Percentiles rank a stretch among this genome's conserved stretches.
These are phyloP conservation scores for Amphimallon solstitiale DNA, from an alignment of 2,888 invertebrate species.

Conservation along the genomic window DNA sequence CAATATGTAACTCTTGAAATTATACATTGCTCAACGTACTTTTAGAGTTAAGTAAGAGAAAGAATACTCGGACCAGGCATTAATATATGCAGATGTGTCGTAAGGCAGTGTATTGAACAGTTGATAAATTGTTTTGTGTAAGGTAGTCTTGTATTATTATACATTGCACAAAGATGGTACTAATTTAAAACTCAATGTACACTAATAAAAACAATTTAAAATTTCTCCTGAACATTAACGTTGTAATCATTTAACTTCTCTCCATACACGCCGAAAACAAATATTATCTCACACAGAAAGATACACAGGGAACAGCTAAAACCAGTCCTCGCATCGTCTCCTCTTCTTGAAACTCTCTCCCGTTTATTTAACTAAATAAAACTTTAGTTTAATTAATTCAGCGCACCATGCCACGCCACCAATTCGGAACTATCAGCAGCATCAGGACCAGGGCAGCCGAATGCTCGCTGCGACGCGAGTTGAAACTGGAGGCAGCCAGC, in stretches of 20 bases:
- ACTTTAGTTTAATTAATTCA: constrained; percentile 33
- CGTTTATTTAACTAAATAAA: constrained; percentile 29
- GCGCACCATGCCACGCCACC: constrained; percentile 1
- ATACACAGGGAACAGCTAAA: constrained; percentile 22
- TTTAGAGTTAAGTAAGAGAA: too few species aligned
- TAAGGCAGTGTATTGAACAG: too few species aligned
- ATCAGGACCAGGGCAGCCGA: too few species aligned
- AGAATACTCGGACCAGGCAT: too few species aligned
- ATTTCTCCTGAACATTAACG: constrained; percentile 8
- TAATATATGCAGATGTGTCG: too few species aligned
- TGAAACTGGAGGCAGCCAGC: neutral
- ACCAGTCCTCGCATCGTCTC: neutral
- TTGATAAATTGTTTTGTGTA: too few species aligned
- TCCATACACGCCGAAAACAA: constrained; percentile 17
- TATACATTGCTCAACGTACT: too few species aligned
- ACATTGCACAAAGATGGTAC: too few species aligned
- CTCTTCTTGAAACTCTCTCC: constrained; percentile 19
- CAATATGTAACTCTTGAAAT: too few species aligned
- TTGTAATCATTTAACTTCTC: constrained; percentile 26
- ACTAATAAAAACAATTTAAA: constrained; percentile 1
- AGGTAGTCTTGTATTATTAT: too few species aligned
- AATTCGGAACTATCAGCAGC: neutral
- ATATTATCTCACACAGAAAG: constrained; percentile 25
- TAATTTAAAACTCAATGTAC: neutral
- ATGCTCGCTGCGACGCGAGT: neutral